Evolutionary conservation across 1,140 invertebrate genomes (phyloP), one percentile per base, ranked within the genome.

Genomic region (Copidosoma floridanum): DNA sequence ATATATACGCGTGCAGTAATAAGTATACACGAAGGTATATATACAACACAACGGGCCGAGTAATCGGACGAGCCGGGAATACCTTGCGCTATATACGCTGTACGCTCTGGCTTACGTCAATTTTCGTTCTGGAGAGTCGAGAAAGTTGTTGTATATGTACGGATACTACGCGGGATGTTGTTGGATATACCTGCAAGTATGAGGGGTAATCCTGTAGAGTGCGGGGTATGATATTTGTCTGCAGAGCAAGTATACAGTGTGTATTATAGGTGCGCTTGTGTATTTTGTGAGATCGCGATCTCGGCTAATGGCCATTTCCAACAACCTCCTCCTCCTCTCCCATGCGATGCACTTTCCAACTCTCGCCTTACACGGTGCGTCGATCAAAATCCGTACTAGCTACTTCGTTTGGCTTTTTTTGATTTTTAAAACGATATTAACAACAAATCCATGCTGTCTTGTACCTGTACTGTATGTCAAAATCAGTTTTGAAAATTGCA

Each of bases 51-150:
- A 12, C 3, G 11, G 18, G 29, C 14, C 3, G 47, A 18, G 16
- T 51, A 2, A 11, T 24, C 18, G 3, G 32, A 0, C 11, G 14
- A n/a, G n/a, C n/a, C n/a, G 48, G 27, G 35, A 24, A 38, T 24
- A 21, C 20, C 32, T 29, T 24, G 43, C 23, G 23, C 12, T 14
- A n/a, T 12, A 20, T 32, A n/a, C 48, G 21, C 26, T n/a, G 18
- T 20, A 10, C 20, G 12, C 1, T 1, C 20, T 54, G 14, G 37
- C 38, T 58, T 58, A 43, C 47, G 44, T 58, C 47, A 51, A 57
- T 57, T 57, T 10, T 18, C 16, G 35, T 50, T 48, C 23, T 43
- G 18, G n/a, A n/a, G n/a, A n/a, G n/a, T n/a, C n/a, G n/a, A n/a
- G n/a, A n/a, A n/a, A n/a, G n/a, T n/a, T n/a, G n/a, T n/a, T n/a